Evolutionary conservation across 2,797 vertebrate genomes (phyloP).

Genomic region (Pipistrellus nathusii): DNA sequence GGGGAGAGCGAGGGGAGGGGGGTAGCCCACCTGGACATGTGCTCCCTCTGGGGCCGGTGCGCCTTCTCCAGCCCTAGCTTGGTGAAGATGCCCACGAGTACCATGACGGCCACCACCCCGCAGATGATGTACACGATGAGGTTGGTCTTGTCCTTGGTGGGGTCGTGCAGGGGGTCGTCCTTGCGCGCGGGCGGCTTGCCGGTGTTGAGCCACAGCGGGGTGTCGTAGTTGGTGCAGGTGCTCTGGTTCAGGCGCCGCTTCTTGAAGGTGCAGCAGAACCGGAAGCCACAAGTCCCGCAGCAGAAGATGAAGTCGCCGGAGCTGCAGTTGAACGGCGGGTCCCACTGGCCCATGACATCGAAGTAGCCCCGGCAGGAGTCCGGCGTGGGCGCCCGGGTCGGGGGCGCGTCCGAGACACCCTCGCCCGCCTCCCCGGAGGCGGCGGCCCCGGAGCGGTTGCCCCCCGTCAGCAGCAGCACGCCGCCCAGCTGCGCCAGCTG

Average conservation of each 20-base stretch:
- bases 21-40: slow-evolving; percentile 95
- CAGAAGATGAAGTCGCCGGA: slow-evolving; percentile 97
- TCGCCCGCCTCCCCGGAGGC: slow-evolving; percentile 90
- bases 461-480: slow-evolving; percentile 94
- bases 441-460: slow-evolving; percentile 92
- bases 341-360: slow-evolving; percentile 99
- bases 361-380: slow-evolving; percentile 97
- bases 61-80: slow-evolving; percentile 98
- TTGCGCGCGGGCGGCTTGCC: slow-evolving; percentile 95
- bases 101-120: slow-evolving; percentile 99
- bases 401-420: slow-evolving; percentile 92
- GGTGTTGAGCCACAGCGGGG: slow-evolving; percentile 95
- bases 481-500: slow-evolving; percentile 90
- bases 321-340: slow-evolving; percentile 97
- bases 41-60: slow-evolving; percentile 97
- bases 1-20: slow-evolving; percentile 1
- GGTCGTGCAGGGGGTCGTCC: slow-evolving; percentile 93
- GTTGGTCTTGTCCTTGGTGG: slow-evolving; percentile 98
- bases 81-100: slow-evolving; percentile 98
- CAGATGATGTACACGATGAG: slow-evolving; percentile 99
- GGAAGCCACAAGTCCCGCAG: slow-evolving; percentile 99
- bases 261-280: slow-evolving; percentile 97
- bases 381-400: slow-evolving; percentile 91
- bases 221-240: slow-evolving; percentile 97
- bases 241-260: slow-evolving; percentile 95